Base-by-base conservation (phyloP, 1,140 invertebrate species). In the Drosophila sechellia region DNA sequence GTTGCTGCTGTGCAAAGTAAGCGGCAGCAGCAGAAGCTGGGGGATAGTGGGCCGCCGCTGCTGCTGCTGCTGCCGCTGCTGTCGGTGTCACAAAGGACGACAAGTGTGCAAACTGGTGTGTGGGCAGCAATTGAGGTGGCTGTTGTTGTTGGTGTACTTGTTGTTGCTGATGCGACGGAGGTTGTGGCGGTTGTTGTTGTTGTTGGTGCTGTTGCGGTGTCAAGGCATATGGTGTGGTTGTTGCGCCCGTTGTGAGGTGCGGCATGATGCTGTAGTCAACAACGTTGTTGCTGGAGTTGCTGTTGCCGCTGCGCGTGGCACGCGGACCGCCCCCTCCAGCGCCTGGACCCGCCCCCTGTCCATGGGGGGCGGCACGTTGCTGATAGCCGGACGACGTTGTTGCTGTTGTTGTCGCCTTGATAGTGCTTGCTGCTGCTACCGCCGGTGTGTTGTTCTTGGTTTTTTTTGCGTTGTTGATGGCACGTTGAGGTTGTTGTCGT, bases 341-440 rank as follows among this genome's bases (percentile, higher is more conserved):
- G 48, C 40, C 72, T 70, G 71, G 77, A 45, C 73, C 85, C 81
- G 79, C 72, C 71, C 52, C 71, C 53, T 90, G 79, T 68, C 84
- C 84, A 66, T 77, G 85, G 72, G 72, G 72, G 71, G 71, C 72
- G 81, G 85, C 76, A 79, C 74, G 81, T 75, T 75, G 72, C 40
- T 85, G 80, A 70, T 85, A 86, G 27, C 81, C 81, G 52, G 72
- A 75, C 72, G 72, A 75, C 79, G 86, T 81, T 79, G 86, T 90
- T 81, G 81, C 72, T 83, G 84, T 64, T 74, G 60, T 22, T 52
- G 63, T 53, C 35, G 63, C 35, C 77, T 52, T 55, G 66, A 52
- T 49, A 53, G 35, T 72, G 57, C 54, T 68, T 37, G 31, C 58
- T 50, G 43, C 27, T 56, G 54, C 27, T 48, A 43, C 13, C 50